Base-by-base conservation (phyloP, 2,888 invertebrate species). In the Scrobipalpa atriplicella region DNA sequence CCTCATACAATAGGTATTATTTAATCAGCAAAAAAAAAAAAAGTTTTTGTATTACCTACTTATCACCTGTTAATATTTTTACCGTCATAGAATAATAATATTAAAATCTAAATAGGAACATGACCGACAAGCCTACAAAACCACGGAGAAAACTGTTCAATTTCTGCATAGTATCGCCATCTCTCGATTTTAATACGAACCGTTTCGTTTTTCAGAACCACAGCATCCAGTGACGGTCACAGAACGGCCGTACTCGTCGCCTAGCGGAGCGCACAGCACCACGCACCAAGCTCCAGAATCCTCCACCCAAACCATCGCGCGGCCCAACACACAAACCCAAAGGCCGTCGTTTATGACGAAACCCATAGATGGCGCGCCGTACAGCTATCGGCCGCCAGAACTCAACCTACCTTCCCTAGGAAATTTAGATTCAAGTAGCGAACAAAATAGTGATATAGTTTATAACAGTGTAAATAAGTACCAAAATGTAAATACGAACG, bases 381-480 rank as follows among this genome's bases (percentile, higher is more conserved):
- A 91, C 73, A 86, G 85, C 77, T 90, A 91, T 74, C 80, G 90
- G 73, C 92, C 92, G 76, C 92, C 92, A 75, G 92, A 92, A 80
- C 76, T 92, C 73, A 89, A 89, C 78, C 76, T 91, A 83, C 92
- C 92, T 74, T 85, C 88, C 70, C 78, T 90, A 86, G 87, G 84
- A 80, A 90, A 85, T 82, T 82, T 90, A 90, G 90, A 85, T 80
- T 83, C 90, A 82, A 89, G 83, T 89, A 90, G 85, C 87, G 91
- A 90, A 87, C 89, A 91, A 88, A 90, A 90, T 87, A 91, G 92
- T 92, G 92, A 92, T 92, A 90, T 92, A 92, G 90, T 88, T 89
- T 92, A 91, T 91, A 91, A 85, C 90, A 91, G 84, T 92, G 90
- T 92, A 90, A 91, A 92, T 92, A 92, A 90, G 85, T 91, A 92